phyloP scores from a whole-genome alignment of 2,113 vertebrate genomes.

The Pseudorectes ferrugineus region DNA sequence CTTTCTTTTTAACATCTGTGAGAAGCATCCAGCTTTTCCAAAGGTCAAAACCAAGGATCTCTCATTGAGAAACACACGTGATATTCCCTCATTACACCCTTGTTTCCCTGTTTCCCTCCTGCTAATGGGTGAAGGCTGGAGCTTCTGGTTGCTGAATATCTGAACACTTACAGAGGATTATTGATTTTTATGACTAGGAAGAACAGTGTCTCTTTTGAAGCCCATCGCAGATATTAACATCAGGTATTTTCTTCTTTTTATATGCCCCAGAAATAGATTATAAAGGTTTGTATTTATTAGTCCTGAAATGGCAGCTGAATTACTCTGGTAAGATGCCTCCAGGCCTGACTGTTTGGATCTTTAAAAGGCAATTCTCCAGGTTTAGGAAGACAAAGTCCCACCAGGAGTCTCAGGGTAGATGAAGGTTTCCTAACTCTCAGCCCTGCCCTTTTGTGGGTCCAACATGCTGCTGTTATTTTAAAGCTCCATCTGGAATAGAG shows the following conservation, averaged over 20 bases:
- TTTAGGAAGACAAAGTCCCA: background rate
- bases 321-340: background rate
- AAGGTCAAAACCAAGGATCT: background rate
- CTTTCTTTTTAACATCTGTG: background rate
- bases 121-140: background rate
- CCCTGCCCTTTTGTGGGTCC: background rate
- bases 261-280: background rate
- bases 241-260: background rate
- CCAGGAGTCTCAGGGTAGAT: background rate
- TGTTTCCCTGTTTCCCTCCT: background rate
- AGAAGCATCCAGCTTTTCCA: background rate
- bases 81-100: background rate
- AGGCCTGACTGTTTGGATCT: background rate
- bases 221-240: background rate
- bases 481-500: conserved; percentile 6
- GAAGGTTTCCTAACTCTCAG: background rate
- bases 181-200: background rate
- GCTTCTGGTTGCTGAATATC: background rate
- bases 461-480: conserved; percentile 8
- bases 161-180: background rate
- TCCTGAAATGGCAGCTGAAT: background rate
- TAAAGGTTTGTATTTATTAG: background rate
- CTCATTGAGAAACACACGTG: background rate
- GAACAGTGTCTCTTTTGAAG: background rate
- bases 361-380: background rate